These are phyloP conservation scores for Geotrypetes seraphini DNA, from an alignment of 2,797 vertebrate species.

Conservation along the genomic window DNA sequence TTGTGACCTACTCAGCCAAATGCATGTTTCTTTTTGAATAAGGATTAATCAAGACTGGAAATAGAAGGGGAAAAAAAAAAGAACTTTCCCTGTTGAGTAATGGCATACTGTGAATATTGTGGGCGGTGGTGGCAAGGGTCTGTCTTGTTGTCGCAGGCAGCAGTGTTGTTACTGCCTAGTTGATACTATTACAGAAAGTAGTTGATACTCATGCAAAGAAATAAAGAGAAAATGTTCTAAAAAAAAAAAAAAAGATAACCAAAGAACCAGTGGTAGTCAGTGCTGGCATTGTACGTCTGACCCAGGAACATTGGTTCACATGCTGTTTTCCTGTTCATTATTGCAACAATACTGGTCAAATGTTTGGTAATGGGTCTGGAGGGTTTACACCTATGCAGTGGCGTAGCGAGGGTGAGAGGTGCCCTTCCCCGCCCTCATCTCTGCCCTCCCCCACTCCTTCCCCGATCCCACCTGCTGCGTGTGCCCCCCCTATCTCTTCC, in stretches of 20 bases:
- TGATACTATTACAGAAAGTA: constrained; percentile 14
- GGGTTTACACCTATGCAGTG: too few species aligned
- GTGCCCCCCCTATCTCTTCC: too few species aligned
- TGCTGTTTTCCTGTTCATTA: constrained; percentile 20
- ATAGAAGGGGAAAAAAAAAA: too few species aligned
- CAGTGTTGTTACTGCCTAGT: constrained; percentile 1
- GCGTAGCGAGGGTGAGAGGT: too few species aligned
- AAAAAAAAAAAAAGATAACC: constrained; percentile 9
- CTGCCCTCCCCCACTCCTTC: too few species aligned
- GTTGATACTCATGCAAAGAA: constrained; percentile 2
- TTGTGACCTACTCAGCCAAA: constrained; percentile 19
- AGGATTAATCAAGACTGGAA: constrained; percentile 19
- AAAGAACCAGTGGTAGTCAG: too few species aligned
- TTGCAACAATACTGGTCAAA: too few species aligned
- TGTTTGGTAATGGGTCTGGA: constrained; percentile 32
- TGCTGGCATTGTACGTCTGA: too few species aligned
- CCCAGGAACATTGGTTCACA: too few species aligned
- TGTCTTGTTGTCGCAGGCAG: not conserved
- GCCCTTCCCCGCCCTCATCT: too few species aligned
- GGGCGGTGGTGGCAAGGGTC: constrained; percentile 1
- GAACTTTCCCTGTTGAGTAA: constrained; percentile 17
- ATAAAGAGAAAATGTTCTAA: too few species aligned
- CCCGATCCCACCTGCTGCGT: too few species aligned
- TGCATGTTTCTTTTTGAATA: constrained; percentile 14
- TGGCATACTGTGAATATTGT: constrained; percentile 6